phyloP scores from a whole-genome alignment of 2,888 invertebrate species.

The Synanthedon myopaeformis region DNA sequence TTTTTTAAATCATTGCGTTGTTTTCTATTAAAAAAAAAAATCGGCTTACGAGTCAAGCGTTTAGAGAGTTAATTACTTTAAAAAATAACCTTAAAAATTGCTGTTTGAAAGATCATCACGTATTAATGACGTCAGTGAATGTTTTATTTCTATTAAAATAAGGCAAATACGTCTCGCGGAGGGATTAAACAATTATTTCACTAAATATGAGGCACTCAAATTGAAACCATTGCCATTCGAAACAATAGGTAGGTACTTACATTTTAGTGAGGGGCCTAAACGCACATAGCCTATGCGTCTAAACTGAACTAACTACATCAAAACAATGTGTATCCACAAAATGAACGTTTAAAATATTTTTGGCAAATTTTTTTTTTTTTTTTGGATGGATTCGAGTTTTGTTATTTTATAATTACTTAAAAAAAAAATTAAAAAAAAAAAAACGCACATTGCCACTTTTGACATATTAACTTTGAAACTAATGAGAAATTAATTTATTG shows the following conservation, averaged over 20 bases:
- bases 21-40: too few relatives aligned
- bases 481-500: too few relatives aligned
- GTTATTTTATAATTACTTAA: neutral
- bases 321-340: too few relatives aligned
- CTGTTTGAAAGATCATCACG: too few relatives aligned
- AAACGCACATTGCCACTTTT: neutral
- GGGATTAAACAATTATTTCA: conserved; percentile 53
- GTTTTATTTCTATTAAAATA: conserved; percentile 50
- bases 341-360: neutral
- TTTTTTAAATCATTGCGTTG: too few relatives aligned
- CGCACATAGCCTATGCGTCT: too few relatives aligned
- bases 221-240: conserved; percentile 40
- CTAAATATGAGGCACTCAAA: conserved; percentile 60
- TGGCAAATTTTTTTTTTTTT: neutral
- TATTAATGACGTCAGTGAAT: neutral
- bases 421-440: neutral
- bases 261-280: too few relatives aligned
- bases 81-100: too few relatives aligned
- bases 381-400: neutral
- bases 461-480: too few relatives aligned
- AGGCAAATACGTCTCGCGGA: conserved; percentile 61
- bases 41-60: too few relatives aligned
- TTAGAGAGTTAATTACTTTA: too few relatives aligned
- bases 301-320: too few relatives aligned
- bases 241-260: neutral